These are phyloP conservation scores for Stichodactyla helianthus DNA, from an alignment of 64 coral and sea anemone genomes.

Conservation along the genomic window DNA sequence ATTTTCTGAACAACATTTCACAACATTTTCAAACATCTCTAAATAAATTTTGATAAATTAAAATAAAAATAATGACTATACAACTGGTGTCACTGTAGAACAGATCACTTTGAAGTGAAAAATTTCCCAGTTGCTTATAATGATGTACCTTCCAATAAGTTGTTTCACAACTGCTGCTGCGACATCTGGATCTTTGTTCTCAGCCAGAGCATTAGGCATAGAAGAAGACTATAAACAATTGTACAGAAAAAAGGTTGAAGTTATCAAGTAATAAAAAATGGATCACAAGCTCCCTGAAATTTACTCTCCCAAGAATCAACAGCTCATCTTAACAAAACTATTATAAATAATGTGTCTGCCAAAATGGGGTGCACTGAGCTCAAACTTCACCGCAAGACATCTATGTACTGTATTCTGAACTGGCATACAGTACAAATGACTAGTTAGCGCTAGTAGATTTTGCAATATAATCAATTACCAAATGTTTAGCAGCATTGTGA, in stretches of 20 bases:
- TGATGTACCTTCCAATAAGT: slow-evolving; percentile 52
- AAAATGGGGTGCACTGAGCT: no score
- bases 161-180: slow-evolving; percentile 27
- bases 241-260: background rate
- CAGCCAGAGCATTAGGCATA: slow-evolving; percentile 24
- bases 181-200: slow-evolving; percentile 32
- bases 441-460: no score
- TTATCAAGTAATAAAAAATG: background rate
- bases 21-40: no score
- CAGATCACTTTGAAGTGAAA: background rate
- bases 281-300: background rate
- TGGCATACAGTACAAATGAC: no score
- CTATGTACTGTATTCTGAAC: no score
- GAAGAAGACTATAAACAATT: slow-evolving; percentile 16
- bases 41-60: no score
- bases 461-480: slow-evolving; percentile 57
- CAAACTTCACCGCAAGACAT: no score
- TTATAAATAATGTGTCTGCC: no score
- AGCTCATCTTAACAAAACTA: no score
- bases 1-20: no score
- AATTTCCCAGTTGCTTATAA: background rate
- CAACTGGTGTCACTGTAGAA: background rate
- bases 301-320: no score
- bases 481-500: slow-evolving; percentile 68
- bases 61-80: background rate